phyloP scores from a whole-genome alignment of 2,113 vertebrate species.

The Anthoscopus minutus region DNA sequence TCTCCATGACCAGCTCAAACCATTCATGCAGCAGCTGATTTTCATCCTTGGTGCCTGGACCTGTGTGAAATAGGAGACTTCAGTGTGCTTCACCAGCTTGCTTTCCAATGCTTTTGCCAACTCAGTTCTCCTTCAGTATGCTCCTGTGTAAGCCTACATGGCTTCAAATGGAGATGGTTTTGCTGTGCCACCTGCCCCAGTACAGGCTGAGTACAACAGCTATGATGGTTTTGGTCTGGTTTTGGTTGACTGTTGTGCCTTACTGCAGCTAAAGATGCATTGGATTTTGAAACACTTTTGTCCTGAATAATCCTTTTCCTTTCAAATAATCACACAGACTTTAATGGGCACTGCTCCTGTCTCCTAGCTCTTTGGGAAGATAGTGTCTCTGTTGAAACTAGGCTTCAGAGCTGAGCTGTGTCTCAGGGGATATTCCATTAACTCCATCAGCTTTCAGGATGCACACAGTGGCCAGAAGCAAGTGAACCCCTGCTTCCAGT shows the following conservation, averaged over 20 bases:
- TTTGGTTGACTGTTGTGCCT: neutral
- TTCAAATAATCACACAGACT: neutral
- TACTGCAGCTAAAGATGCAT: neutral
- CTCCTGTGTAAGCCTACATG: neutral
- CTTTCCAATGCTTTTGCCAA: neutral
- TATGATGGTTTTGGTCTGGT: neutral
- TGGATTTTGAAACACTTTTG: neutral
- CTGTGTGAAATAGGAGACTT: conserved; percentile 70
- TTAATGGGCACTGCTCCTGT: neutral
- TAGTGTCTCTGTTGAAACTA: neutral
- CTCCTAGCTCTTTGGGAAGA: neutral
- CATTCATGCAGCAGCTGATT: conserved; percentile 85
- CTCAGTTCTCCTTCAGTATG: neutral
- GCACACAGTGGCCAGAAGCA: neutral
- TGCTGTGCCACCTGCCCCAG: neutral
- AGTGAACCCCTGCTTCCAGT: neutral
- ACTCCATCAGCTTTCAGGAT: neutral
- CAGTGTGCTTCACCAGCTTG: conserved; percentile 46
- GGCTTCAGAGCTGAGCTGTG: neutral
- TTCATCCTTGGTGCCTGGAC: conserved; percentile 77
- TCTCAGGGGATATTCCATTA: neutral
- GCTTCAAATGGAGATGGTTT: neutral
- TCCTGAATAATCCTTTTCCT: neutral
- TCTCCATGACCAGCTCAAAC: conserved; percentile 92
- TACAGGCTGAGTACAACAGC: neutral